These are phyloP conservation scores for Cydia amplana DNA, from an alignment of 1,140 invertebrate genomes.

Conservation along the genomic window DNA sequence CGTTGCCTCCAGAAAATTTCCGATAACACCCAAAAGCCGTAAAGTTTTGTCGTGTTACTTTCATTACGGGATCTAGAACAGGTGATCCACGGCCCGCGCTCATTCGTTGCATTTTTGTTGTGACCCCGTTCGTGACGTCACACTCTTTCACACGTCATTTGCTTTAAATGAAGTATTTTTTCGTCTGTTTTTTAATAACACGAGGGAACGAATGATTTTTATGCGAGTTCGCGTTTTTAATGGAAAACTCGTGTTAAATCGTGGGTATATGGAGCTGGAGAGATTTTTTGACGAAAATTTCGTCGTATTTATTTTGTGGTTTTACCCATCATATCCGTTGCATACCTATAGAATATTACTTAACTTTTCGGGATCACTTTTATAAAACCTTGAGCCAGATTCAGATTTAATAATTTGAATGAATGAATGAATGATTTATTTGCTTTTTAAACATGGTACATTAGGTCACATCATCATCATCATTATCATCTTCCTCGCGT, in stretches of 20 bases:
- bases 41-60: no score
- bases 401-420: no score
- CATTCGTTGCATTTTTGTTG: slow-evolving; percentile 16
- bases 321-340: background rate
- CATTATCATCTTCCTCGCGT: no score
- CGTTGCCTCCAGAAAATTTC: no score
- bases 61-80: background rate
- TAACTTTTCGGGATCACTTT: no score
- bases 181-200: slow-evolving; percentile 16
- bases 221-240: background rate
- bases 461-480: no score
- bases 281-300: background rate
- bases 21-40: no score
- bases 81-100: background rate
- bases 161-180: slow-evolving; percentile 7
- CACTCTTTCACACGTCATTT: slow-evolving; percentile 17
- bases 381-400: no score
- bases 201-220: background rate
- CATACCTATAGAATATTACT: no score
- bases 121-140: slow-evolving; percentile 11
- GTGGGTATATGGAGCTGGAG: background rate
- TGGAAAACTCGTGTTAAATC: background rate
- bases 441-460: no score
- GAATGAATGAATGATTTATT: no score
- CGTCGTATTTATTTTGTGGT: background rate